These are phyloP conservation scores for Prostheceraeus crozeri DNA, from an alignment of 2,888 invertebrate genomes.

Conservation along the genomic window DNA sequence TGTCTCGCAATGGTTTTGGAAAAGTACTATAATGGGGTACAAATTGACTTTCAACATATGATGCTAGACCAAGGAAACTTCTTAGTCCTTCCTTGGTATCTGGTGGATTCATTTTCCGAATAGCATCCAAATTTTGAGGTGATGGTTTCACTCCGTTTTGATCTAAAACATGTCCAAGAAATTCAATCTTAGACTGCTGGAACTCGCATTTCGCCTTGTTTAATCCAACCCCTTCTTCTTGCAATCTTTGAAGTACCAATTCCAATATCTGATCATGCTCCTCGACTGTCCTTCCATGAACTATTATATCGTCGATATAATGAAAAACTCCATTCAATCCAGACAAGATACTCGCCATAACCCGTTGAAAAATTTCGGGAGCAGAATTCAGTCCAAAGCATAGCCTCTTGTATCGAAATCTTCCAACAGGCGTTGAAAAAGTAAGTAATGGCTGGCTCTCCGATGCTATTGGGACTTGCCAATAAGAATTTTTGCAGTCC, in stretches of 20 bases:
- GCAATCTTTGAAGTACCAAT: conserved; percentile 13
- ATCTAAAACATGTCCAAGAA: conserved; percentile 28
- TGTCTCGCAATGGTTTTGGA: conserved; percentile 15
- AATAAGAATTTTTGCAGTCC: conserved; percentile 25
- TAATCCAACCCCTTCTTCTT: conserved; percentile 24
- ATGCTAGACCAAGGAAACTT: conserved; percentile 17
- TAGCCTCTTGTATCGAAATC: conserved; percentile 18
- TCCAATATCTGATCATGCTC: conserved; percentile 25
- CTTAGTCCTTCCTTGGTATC: conserved; percentile 20
- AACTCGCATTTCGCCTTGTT: conserved; percentile 28
- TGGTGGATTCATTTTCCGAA: conserved; percentile 6
- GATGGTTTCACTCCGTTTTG: conserved; percentile 11
- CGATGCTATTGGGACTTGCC: conserved; percentile 8
- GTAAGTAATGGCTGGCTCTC: conserved; percentile 22
- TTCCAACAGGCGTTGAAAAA: conserved; percentile 28
- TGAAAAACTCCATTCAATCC: conserved; percentile 10
- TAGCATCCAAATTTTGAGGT: conserved; percentile 6
- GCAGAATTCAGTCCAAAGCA: conserved; percentile 21
- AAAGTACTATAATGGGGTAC: conserved; percentile 27
- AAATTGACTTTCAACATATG: conserved; percentile 24
- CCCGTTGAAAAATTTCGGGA: conserved; percentile 15
- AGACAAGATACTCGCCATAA: conserved; percentile 6
- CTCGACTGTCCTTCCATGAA: background rate
- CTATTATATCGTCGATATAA: conserved; percentile 7
- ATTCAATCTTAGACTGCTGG: background rate